Conservation (phyloP, 2,113 vertebrate species). For the Puffinus mauretanicus region DNA sequence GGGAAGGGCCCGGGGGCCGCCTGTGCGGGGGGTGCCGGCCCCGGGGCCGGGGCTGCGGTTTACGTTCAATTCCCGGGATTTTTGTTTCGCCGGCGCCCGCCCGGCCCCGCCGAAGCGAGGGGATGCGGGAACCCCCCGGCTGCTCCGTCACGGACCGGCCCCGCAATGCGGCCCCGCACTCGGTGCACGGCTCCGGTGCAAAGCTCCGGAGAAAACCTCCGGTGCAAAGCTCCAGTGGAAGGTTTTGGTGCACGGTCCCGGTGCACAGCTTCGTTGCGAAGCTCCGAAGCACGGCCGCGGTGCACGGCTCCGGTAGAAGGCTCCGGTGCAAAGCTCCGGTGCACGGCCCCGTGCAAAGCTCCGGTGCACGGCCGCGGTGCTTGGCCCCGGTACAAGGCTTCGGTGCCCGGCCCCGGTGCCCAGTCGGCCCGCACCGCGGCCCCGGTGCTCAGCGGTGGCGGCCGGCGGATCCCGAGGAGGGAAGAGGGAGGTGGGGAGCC, state of each 20-base stretch:
- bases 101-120: not conserved
- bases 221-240: not conserved
- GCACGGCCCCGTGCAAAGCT: not conserved
- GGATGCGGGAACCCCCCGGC: not conserved
- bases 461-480: not conserved
- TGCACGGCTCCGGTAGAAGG: too few species aligned
- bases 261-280: not conserved
- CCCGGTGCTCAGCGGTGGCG: not conserved
- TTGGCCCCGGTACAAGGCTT: not conserved
- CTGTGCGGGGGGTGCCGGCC: not conserved
- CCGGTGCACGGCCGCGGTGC: not conserved
- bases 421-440: not conserved
- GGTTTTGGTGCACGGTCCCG: not conserved
- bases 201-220: not conserved
- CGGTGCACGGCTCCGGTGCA: not conserved
- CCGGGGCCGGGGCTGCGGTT: not conserved
- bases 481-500: not conserved
- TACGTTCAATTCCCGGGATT: not conserved
- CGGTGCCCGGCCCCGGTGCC: not conserved
- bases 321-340: not conserved
- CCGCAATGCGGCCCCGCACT: slow-evolving; percentile 24
- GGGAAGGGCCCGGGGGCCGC: not conserved
- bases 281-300: too few species aligned
- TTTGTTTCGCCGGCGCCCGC: not conserved
- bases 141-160: not conserved